phyloP scores from a whole-genome alignment of 2,888 invertebrate species.

The Scaeva pyrastri region DNA sequence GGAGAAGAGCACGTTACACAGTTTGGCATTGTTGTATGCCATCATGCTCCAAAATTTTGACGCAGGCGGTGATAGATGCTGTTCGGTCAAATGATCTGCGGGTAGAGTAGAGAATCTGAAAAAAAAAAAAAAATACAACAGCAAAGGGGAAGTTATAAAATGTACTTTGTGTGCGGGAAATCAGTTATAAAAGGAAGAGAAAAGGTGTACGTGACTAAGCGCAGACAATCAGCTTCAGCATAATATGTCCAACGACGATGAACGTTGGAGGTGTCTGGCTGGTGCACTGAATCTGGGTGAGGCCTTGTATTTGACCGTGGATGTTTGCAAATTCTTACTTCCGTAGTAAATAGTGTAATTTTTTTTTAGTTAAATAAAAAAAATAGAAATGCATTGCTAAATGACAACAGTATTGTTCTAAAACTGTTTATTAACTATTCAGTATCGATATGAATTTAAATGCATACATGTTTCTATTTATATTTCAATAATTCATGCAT shows the following conservation, averaged over 20 bases:
- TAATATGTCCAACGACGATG: too few species aligned
- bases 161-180: background rate
- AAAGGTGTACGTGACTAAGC: slow-evolving; percentile 72
- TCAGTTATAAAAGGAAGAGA: slow-evolving; percentile 54
- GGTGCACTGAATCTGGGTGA: slow-evolving; percentile 24
- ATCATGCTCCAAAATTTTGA: slow-evolving; percentile 91
- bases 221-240: slow-evolving; percentile 49
- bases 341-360: slow-evolving; percentile 34
- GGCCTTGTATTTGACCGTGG: slow-evolving; percentile 47
- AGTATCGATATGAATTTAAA: background rate
- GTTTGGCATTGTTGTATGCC: slow-evolving; percentile 95
- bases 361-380: background rate
- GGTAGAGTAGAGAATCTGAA: slow-evolving; percentile 85
- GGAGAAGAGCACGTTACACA: slow-evolving; percentile 94
- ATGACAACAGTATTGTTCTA: background rate
- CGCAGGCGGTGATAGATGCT: slow-evolving; percentile 88
- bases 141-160: slow-evolving; percentile 69
- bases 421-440: slow-evolving; percentile 1
- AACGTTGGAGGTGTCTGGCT: background rate
- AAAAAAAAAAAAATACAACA: slow-evolving; percentile 73
- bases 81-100: slow-evolving; percentile 85
- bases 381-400: background rate
- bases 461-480: slow-evolving; percentile 4
- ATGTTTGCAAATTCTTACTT: slow-evolving; percentile 55
- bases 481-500: background rate